Evolutionary conservation across 2,113 vertebrate species (phyloP), one percentile per base, ranked within the genome.

Genomic region (Climacteris rufus): DNA sequence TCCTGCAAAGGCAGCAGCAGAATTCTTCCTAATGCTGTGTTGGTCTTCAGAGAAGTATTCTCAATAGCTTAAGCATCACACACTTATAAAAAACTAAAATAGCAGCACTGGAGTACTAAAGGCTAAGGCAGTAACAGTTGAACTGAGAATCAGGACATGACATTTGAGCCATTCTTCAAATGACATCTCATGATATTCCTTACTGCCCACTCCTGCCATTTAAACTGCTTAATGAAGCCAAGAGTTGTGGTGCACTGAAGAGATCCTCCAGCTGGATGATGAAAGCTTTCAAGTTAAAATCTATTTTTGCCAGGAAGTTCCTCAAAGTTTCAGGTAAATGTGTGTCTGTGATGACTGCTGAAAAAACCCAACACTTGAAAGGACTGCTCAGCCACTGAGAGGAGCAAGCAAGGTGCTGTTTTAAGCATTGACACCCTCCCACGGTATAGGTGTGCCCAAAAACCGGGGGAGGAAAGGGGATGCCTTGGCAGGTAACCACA

Each of bases 141-240:
- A 93, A 95, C 60, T 39, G 57, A 87, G 54, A 77, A 76, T 76
- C 59, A 93, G 87, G 92, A 94, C 33, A 4, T 39, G 90, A 90
- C 92, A 96, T 95, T 94, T 89, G 81, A 83, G 69, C 78, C 86
- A 87, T 81, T 90, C 69, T 81, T 61, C 66, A 70, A 81, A 83
- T 59, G 79, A 52, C 82, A 92, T 71, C 85, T 70, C 42, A 5
- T 90, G 90, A 81, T 86, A 81, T 31, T 95, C 76, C 80, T 90
- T 54, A 10, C 85, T 88, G 68, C 92, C 92, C 90, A 93, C 94
- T 94, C 71, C 6, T 11, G 49, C 85, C 88, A 90, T 88, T 95
- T 88, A n/a, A 79, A 88, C 9, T 65, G 42, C 63, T 80, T 47
- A 37, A 86, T 35, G 79, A 59, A 83, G 54, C 69, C 28, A 80